Conservation (phyloP, 30 jellyfish, hydroid and myxozoan genomes). For the Cassiopea xamachana region DNA sequence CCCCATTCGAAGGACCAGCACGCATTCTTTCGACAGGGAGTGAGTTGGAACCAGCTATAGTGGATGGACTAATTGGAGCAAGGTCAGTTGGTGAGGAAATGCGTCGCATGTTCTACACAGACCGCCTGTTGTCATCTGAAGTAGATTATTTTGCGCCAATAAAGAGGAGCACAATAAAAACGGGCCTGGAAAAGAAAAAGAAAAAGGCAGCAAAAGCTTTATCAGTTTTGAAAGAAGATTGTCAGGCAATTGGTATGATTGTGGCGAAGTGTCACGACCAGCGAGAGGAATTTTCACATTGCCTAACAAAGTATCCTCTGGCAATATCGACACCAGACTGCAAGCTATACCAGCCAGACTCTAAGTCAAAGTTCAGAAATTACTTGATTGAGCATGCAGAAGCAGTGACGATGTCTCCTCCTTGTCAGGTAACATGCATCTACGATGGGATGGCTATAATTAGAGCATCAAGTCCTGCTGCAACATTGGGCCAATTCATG, state of each 20-base stretch:
- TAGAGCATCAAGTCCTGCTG: constrained; percentile 64
- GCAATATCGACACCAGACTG: constrained; percentile 69
- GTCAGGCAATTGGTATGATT: constrained; percentile 64
- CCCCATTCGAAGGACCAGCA: constrained; percentile 68
- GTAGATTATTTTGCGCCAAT: constrained; percentile 56
- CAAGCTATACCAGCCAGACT: constrained; percentile 57
- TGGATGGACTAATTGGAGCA: constrained; percentile 67
- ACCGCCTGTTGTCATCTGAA: constrained; percentile 30
- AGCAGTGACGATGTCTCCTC: constrained; percentile 42
- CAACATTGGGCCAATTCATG: constrained; percentile 69
- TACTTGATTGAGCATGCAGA: constrained; percentile 50
- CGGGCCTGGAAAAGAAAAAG: constrained; percentile 28
- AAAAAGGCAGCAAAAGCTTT: constrained; percentile 49
- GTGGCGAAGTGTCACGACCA: constrained; percentile 72
- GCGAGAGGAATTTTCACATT: constrained; percentile 70
- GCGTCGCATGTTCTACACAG: constrained; percentile 44
- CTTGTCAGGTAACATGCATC: constrained; percentile 33
- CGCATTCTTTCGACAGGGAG: constrained; percentile 64
- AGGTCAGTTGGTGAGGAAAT: constrained; percentile 68
- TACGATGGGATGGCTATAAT: constrained; percentile 71
- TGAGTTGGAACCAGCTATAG: constrained; percentile 57
- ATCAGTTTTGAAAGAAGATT: constrained; percentile 56
- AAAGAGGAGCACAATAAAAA: constrained; percentile 52
- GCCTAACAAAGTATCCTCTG: constrained; percentile 68
- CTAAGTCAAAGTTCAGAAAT: constrained; percentile 49